Evolutionary conservation across 2,888 invertebrate species (phyloP).

Genomic region (Schizaphis graminum): DNA sequence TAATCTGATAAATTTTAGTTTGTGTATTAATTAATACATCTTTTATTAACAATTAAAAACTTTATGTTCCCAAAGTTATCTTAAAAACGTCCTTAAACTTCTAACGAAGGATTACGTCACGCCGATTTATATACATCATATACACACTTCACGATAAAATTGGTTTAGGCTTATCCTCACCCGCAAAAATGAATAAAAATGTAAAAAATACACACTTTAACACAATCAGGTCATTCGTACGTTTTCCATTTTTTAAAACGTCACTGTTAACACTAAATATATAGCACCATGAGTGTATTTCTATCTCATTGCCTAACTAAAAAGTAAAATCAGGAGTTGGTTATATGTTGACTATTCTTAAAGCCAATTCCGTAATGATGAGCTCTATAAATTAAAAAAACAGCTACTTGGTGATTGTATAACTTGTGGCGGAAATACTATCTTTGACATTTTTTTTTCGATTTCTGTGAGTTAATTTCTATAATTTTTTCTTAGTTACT

Average conservation of each 20-base stretch:
- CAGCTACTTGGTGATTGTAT: neutral
- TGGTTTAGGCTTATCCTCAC: neutral
- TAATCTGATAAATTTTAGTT: too few relatives aligned
- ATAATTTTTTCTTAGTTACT: neutral
- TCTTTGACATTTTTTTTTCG: neutral
- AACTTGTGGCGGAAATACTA: neutral
- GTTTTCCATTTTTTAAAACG: neutral
- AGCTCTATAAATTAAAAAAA: neutral
- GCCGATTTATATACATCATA: too few relatives aligned
- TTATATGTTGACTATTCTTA: neutral
- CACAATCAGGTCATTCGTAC: neutral
- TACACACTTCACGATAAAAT: neutral
- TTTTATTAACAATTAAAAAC: too few relatives aligned
- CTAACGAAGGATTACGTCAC: too few relatives aligned
- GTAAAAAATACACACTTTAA: neutral
- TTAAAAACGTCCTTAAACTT: too few relatives aligned
- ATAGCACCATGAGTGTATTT: neutral
- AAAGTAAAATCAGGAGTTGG: neutral
- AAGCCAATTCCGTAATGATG: neutral
- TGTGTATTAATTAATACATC: too few relatives aligned
- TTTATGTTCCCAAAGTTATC: too few relatives aligned
- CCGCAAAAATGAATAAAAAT: neutral
- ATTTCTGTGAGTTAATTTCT: neutral
- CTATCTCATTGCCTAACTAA: neutral
- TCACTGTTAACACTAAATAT: neutral